Percentiles rank a stretch among this genome's conserved stretches.
These are phyloP conservation scores for Mercenaria mercenaria DNA, from an alignment of 1,140 invertebrate species.

Conservation along the genomic window DNA sequence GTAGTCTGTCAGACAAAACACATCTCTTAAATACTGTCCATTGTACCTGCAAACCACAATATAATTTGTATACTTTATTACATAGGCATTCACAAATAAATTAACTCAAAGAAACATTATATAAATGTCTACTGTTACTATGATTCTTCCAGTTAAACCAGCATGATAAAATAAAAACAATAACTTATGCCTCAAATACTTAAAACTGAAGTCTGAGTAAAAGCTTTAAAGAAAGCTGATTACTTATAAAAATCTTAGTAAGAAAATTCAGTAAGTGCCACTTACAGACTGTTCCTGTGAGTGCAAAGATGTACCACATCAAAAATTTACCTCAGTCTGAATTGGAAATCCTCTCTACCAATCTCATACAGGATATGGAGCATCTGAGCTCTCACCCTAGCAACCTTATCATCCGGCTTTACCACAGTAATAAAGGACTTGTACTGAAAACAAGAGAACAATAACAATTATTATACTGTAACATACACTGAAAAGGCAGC, in stretches of 20 bases:
- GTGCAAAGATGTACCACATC: no score
- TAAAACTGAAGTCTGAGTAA: no score
- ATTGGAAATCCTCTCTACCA: slow-evolving; percentile 82
- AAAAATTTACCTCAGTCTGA: slow-evolving; percentile 76
- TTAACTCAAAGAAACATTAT: neutral
- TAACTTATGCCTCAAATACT: no score
- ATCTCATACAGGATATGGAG: slow-evolving; percentile 83
- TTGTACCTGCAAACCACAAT: slow-evolving; percentile 77
- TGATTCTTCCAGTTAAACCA: no score
- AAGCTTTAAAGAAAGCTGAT: no score
- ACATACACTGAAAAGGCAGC: neutral
- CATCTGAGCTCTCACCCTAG: slow-evolving; percentile 81
- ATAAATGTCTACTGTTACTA: neutral
- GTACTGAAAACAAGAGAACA: slow-evolving; percentile 76
- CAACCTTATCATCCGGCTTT: slow-evolving; percentile 79
- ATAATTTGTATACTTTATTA: no score
- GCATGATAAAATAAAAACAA: no score
- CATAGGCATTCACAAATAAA: no score
- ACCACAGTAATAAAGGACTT: slow-evolving; percentile 82
- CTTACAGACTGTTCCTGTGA: no score
- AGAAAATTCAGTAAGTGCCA: no score
- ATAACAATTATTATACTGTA: neutral
- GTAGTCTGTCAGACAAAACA: slow-evolving; percentile 80
- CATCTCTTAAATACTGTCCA: slow-evolving; percentile 82
- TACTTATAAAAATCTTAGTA: no score